Conservation (phyloP, 2,888 invertebrate genomes). For the Cacoxenus indagator region DNA sequence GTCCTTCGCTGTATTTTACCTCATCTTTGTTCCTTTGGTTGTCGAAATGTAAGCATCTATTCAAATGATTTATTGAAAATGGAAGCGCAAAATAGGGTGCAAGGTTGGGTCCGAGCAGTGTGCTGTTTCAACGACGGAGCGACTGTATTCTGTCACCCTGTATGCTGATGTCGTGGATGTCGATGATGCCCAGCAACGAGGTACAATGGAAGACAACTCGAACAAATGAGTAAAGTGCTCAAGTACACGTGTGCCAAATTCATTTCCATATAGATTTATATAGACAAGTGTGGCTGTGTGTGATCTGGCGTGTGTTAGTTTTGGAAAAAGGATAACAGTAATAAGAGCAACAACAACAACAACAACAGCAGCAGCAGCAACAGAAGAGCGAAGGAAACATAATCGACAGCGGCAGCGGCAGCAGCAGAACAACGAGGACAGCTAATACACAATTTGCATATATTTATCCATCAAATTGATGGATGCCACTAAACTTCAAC, state of each 20-base stretch:
- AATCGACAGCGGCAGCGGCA: conserved; percentile 14
- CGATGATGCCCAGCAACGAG: neutral
- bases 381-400: conserved; percentile 56
- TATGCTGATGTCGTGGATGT: neutral
- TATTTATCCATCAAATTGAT: conserved; percentile 71
- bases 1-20: conserved; percentile 17
- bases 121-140: neutral
- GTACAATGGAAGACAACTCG: neutral
- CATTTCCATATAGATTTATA: conserved; percentile 44
- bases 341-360: neutral
- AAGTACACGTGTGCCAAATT: conserved; percentile 63
- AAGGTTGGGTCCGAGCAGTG: neutral
- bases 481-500: conserved; percentile 62
- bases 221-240: conserved; percentile 44
- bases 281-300: conserved; percentile 14
- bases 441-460: conserved; percentile 71
- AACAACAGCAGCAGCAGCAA: conserved; percentile 12
- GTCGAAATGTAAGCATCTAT: conserved; percentile 50
- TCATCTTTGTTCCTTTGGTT: conserved; percentile 20
- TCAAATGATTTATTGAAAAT: conserved; percentile 64
- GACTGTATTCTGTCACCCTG: no score
- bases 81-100: conserved; percentile 32
- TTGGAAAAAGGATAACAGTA: conserved; percentile 59
- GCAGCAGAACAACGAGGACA: conserved; percentile 53
- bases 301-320: conserved; percentile 29